Conservation (phyloP, 2,113 vertebrate species). For the Thalassarche chlororhynchos region DNA sequence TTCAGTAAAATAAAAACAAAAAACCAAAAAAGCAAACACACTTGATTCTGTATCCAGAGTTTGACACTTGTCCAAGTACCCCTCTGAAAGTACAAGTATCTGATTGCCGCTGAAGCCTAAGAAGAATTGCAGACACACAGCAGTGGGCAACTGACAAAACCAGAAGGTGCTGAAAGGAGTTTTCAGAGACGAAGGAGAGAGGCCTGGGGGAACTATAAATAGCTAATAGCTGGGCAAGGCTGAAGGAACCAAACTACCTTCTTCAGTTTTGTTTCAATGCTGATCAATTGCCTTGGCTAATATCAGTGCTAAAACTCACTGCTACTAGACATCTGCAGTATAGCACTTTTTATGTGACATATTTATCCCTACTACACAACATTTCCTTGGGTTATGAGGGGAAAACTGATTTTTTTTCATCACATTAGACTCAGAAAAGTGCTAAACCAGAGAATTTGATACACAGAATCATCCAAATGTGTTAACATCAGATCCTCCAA, state of each 20-base stretch:
- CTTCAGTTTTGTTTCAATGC: background rate
- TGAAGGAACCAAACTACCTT: background rate
- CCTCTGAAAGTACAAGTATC: background rate
- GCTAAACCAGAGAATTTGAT: background rate
- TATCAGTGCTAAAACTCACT: background rate
- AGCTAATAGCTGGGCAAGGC: background rate
- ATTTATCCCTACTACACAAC: background rate
- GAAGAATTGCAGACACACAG: background rate
- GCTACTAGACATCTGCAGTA: background rate
- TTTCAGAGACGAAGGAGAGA: background rate
- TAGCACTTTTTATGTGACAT: background rate
- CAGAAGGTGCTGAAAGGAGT: background rate
- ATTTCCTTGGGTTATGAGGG: background rate
- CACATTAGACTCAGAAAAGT: background rate
- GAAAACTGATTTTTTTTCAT: background rate
- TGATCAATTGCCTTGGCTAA: background rate
- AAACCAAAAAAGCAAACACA: background rate
- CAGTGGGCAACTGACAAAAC: background rate
- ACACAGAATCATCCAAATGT: background rate
- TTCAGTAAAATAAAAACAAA: background rate
- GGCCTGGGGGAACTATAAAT: background rate
- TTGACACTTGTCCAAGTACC: background rate
- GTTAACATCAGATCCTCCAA: background rate
- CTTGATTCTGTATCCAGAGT: background rate
- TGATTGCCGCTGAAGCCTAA: background rate